phyloP scores from a whole-genome alignment of 2,888 invertebrate genomes.

The Ochropacha duplaris region DNA sequence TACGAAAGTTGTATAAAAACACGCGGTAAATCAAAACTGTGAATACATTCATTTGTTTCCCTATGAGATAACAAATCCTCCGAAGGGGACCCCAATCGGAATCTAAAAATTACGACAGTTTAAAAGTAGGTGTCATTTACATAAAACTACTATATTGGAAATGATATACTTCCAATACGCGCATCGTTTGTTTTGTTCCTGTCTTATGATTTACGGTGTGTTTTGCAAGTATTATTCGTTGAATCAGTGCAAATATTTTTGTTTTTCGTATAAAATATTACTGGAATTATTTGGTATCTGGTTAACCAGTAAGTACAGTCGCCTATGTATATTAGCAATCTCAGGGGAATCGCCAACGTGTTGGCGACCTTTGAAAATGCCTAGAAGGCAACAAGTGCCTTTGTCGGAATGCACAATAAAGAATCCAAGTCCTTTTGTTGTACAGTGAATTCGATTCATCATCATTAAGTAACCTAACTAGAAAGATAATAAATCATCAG shows the following conservation, averaged over 20 bases:
- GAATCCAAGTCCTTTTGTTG: too few relatives aligned
- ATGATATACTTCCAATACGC: slow-evolving; percentile 63
- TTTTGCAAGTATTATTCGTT: slow-evolving; percentile 13
- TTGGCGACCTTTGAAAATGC: too few relatives aligned
- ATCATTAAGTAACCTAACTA: too few relatives aligned
- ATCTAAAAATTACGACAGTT: slow-evolving; percentile 82
- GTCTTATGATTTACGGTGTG: slow-evolving; percentile 44
- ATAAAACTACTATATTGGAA: slow-evolving; percentile 78
- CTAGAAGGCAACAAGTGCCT: too few relatives aligned
- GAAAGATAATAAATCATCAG: too few relatives aligned
- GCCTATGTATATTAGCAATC: too few relatives aligned
- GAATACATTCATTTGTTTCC: slow-evolving; percentile 76
- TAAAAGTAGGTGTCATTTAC: slow-evolving; percentile 81
- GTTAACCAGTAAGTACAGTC: too few relatives aligned
- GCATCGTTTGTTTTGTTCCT: slow-evolving; percentile 64
- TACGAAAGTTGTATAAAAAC: slow-evolving; percentile 49
- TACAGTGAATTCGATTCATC: too few relatives aligned
- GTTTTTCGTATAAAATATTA: slow-evolving; percentile 9
- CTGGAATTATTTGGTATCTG: too few relatives aligned
- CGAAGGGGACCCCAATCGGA: slow-evolving; percentile 76
- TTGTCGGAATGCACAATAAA: too few relatives aligned
- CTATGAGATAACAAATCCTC: slow-evolving; percentile 73
- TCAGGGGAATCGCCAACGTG: too few relatives aligned
- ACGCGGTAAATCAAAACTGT: slow-evolving; percentile 67
- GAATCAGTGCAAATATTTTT: slow-evolving; percentile 16